These are phyloP conservation scores for Vanacampus margaritifer DNA, from an alignment of 2,113 vertebrate genomes.

Conservation along the genomic window DNA sequence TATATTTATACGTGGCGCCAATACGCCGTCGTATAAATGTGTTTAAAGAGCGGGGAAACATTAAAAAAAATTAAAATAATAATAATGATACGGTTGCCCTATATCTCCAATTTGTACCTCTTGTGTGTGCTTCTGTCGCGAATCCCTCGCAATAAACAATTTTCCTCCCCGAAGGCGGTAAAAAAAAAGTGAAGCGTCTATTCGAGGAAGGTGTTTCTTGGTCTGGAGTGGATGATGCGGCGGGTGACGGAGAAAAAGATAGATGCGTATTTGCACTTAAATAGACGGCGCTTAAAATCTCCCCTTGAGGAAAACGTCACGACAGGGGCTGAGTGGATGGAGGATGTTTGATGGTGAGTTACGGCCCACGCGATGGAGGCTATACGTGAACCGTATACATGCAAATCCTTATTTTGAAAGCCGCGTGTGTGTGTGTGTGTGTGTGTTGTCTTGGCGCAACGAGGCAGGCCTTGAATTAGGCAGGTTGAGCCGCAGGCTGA, in stretches of 20 bases:
- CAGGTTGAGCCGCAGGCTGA: slow-evolving; percentile 75
- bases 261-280: neutral
- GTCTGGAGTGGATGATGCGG: neutral
- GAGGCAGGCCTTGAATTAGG: slow-evolving; percentile 68
- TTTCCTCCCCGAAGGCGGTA: no score
- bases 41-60: no score
- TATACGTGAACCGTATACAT: neutral
- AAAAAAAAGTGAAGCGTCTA: neutral
- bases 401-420: slow-evolving; percentile 1
- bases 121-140: no score
- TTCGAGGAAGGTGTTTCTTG: neutral
- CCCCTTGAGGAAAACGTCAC: neutral
- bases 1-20: no score
- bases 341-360: neutral
- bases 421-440: slow-evolving; percentile 22
- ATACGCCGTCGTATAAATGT: no score
- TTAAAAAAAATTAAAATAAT: no score
- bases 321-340: neutral
- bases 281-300: neutral
- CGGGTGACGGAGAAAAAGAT: neutral
- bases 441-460: slow-evolving; percentile 47
- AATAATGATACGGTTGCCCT: no score
- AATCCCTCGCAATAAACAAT: no score
- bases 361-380: neutral
- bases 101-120: no score